phyloP scores from a whole-genome alignment of 2,888 invertebrate species.

The Scaptomyza tumidula region DNA sequence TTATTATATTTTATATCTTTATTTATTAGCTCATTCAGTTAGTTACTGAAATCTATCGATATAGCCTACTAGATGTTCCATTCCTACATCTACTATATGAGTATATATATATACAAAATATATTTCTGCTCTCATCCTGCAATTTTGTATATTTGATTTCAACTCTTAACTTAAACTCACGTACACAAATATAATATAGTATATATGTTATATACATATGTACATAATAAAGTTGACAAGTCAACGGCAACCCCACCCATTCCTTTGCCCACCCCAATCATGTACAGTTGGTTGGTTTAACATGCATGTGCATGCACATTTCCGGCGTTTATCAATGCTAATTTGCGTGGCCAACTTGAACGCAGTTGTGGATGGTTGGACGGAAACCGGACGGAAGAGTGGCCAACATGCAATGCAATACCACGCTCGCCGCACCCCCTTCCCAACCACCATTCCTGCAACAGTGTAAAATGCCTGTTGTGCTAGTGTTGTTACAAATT shows the following conservation, averaged over 20 bases:
- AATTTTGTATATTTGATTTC: no score
- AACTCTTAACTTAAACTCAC: no score
- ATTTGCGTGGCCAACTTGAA: constrained; percentile 62
- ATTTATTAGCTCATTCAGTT: no score
- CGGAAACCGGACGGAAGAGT: constrained; percentile 41
- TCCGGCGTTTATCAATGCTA: constrained; percentile 59
- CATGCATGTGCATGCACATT: constrained; percentile 38
- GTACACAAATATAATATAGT: not conserved
- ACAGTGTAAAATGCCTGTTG: constrained; percentile 7
- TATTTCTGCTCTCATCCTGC: no score
- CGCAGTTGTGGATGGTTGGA: constrained; percentile 19
- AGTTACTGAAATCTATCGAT: no score
- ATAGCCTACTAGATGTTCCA: no score
- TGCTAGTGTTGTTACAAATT: constrained; percentile 7
- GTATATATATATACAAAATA: no score
- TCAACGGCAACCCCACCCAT: not conserved
- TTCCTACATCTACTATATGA: no score
- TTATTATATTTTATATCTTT: no score
- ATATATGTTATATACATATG: constrained; percentile 5
- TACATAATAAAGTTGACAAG: not conserved
- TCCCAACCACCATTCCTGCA: not conserved
- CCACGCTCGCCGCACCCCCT: not conserved
- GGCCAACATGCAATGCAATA: constrained; percentile 25
- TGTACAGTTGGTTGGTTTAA: constrained; percentile 18
- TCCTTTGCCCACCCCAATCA: not conserved